phyloP scores from a whole-genome alignment of 2,888 invertebrate genomes.

The Caenorhabditis sp. region DNA sequence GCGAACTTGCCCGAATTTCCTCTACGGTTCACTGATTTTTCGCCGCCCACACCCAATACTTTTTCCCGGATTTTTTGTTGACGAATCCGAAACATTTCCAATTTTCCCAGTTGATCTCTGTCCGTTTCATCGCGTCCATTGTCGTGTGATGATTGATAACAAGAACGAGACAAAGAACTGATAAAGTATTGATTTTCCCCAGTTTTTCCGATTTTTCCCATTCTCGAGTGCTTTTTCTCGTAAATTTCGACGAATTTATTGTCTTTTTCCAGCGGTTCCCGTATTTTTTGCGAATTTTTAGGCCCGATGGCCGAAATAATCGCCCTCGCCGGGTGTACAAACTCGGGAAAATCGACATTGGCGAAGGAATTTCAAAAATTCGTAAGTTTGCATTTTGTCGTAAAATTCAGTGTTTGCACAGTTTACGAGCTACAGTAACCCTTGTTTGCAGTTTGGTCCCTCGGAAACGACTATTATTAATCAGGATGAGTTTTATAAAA shows the following conservation, averaged over 20 bases:
- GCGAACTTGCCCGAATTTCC: not conserved
- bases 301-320: slow-evolving; percentile 38
- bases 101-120: not conserved
- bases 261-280: not conserved
- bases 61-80: not conserved
- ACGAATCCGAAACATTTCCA: not conserved
- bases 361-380: slow-evolving; percentile 61
- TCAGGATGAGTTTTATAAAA: slow-evolving; percentile 73
- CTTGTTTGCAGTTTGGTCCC: slow-evolving; percentile 49
- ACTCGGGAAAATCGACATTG: slow-evolving; percentile 76
- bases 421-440: no score
- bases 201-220: not conserved
- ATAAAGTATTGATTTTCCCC: slow-evolving; percentile 19
- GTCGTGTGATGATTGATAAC: not conserved
- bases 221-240: slow-evolving; percentile 7
- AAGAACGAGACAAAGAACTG: no score
- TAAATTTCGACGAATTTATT: not conserved
- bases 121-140: not conserved
- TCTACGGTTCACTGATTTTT: slow-evolving; percentile 28
- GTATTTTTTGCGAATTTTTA: not conserved
- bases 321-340: slow-evolving; percentile 72
- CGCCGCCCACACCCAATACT: not conserved
- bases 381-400: no score
- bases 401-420: no score
- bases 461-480: slow-evolving; percentile 58